Evolutionary conservation across 2,888 invertebrate species (phyloP), one percentile per base, ranked within the genome.

Genomic region (Abrostola triplasia): DNA sequence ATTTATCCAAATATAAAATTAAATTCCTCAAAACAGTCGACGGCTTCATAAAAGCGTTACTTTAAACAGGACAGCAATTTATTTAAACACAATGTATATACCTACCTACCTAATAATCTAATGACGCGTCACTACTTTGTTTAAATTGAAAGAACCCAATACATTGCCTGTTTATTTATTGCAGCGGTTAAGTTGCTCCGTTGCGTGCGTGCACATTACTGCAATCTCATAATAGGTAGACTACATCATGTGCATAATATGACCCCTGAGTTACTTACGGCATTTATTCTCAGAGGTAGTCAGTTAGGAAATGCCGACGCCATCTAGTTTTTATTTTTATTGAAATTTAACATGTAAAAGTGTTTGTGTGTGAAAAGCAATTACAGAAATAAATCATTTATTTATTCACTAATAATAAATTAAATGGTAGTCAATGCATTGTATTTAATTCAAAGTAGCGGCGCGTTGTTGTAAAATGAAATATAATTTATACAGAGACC

Each of bases 21-120:
- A 69, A 74, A 71, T 64, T 78, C 53, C 67, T 75, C 62, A 47
- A 71, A 80, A 77, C 77, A 78, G 67, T 77, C 80, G 64, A 71
- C 60, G 73, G 65, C 64, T 63, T 38, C 47, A 48, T 59, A 68
- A 62, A 71, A 79, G 68, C 77, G 57, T 72, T 72, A 42, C 38
- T 67, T 65, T 55, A 57, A 67, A 68, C 62, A 76, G 62, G 64
- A 72, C 64, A 66, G 48, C 59, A 53, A 56, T 73, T 62, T 60
- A 68, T 62, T 51, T 60, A 62, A 67, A 51, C 8, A 35, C 61
- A 51, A 36, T 44, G 41, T 56, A 57, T 47, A 24, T 66, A 63
- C 24, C 24, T 48, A 50, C 51, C 48, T 49, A 4, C 5, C 7
- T 59, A 51, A 58, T 59, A 67, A 4, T 24, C 4, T 42, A 47